A percentile compares a stretch with the other conserved stretches of the same genome.
Evolutionary conservation across 2,888 invertebrate genomes (phyloP).

Genomic region (Philopedon plagiatum): DNA sequence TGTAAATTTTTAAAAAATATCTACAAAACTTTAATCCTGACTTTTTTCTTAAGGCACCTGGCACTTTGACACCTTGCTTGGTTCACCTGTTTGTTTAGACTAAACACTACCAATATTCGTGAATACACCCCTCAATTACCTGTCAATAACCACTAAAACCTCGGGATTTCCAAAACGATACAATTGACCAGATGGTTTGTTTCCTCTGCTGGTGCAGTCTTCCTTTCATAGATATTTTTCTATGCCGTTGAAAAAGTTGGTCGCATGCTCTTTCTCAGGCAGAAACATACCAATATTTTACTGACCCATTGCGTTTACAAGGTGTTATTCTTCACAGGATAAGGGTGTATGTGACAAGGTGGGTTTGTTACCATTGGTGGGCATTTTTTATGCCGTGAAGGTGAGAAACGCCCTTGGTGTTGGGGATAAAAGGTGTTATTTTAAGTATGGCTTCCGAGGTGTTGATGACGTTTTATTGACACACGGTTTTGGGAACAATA

Average conservation of each 20-base stretch:
- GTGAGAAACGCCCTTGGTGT: conserved; percentile 11
- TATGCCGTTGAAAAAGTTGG: neutral
- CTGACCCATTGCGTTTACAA: neutral
- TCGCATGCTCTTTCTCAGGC: neutral
- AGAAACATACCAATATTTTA: neutral
- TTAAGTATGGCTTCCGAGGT: conserved; percentile 9
- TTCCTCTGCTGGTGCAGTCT: neutral
- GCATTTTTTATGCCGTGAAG: neutral
- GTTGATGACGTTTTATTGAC: no score
- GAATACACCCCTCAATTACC: neutral
- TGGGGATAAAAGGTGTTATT: conserved; percentile 1
- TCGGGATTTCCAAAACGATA: conserved; percentile 10
- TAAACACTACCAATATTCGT: neutral
- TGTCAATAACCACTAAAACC: neutral
- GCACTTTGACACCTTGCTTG: conserved; percentile 4
- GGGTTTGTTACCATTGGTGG: conserved; percentile 2
- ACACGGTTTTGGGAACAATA: no score
- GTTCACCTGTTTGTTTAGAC: conserved; percentile 19
- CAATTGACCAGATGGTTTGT: neutral
- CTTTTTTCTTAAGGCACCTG: neutral
- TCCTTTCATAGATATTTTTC: neutral
- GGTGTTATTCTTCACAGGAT: neutral
- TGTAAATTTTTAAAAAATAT: neutral
- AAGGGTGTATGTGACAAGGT: conserved; percentile 9
- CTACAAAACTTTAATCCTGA: neutral